phyloP scores from a whole-genome alignment of 2,113 vertebrate genomes.

The Pao palembangensis region DNA sequence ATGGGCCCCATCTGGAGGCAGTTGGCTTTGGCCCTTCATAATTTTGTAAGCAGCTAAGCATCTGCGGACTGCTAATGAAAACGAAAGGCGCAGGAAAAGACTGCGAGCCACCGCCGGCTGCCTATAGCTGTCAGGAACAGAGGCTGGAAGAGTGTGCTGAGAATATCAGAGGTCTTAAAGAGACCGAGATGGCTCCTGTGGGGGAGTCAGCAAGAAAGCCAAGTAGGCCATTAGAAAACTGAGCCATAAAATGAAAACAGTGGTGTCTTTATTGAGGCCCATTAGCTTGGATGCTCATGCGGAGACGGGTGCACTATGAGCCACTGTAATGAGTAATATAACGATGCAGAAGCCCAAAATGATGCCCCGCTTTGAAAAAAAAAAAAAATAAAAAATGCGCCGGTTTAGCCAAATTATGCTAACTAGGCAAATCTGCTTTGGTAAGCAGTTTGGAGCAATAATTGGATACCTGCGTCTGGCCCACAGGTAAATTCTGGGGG shows the following conservation, averaged over 20 bases:
- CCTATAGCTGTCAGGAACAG: constrained; percentile 50
- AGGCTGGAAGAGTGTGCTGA: constrained; percentile 50
- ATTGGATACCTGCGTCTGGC: background rate
- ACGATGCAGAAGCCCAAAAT: constrained; percentile 47
- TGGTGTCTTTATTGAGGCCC: constrained; percentile 74
- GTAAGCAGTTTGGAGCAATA: background rate
- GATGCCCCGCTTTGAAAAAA: constrained; percentile 44
- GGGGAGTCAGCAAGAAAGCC: constrained; percentile 65
- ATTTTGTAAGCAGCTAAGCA: constrained; percentile 77
- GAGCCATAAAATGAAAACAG: constrained; percentile 73
- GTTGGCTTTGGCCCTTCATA: constrained; percentile 75
- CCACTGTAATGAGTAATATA: constrained; percentile 68
- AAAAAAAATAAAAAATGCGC: background rate
- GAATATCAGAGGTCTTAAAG: constrained; percentile 67
- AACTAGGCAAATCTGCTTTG: background rate
- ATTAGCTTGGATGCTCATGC: constrained; percentile 70
- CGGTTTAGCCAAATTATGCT: background rate
- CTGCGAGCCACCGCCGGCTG: constrained; percentile 49
- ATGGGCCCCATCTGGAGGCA: constrained; percentile 79
- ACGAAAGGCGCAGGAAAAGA: constrained; percentile 67
- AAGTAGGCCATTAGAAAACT: constrained; percentile 74
- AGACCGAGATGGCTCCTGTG: constrained; percentile 64
- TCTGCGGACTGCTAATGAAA: constrained; percentile 77
- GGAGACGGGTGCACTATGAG: constrained; percentile 61
- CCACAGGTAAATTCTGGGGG: background rate